These are phyloP conservation scores for Orthonevra nobilis DNA, from an alignment of 2,888 invertebrate genomes.

Conservation along the genomic window DNA sequence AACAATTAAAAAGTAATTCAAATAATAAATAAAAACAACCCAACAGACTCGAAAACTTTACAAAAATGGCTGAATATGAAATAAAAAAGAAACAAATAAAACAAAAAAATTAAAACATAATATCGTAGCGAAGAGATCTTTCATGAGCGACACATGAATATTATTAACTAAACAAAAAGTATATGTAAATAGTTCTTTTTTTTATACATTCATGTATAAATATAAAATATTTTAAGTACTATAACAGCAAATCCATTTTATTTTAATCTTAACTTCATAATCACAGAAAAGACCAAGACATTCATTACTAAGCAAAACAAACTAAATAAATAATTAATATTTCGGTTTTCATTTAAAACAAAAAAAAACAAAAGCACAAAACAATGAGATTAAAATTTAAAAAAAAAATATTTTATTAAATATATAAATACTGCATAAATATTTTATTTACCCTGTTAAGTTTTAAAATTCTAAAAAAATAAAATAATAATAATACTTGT, in stretches of 20 bases:
- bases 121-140: conserved; percentile 32
- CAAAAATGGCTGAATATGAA: conserved; percentile 61
- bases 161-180: conserved; percentile 2
- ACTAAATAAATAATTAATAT: conserved; percentile 10
- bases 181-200: conserved; percentile 50
- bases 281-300: conserved; percentile 54
- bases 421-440: conserved; percentile 13
- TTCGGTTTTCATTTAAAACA: conserved; percentile 37
- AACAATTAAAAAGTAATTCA: background rate
- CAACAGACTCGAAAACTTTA: conserved; percentile 55
- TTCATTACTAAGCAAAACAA: conserved; percentile 24
- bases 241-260: conserved; percentile 13
- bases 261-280: conserved; percentile 10
- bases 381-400: background rate
- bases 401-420: background rate
- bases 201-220: conserved; percentile 8
- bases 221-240: conserved; percentile 24
- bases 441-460: conserved; percentile 30
- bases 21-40: background rate
- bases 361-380: conserved; percentile 21
- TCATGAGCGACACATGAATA: conserved; percentile 16
- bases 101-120: conserved; percentile 16
- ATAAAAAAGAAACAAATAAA: conserved; percentile 15
- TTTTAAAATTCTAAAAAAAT: conserved; percentile 37
- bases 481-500: conserved; percentile 3